Evolutionary conservation across 2,797 vertebrate species (phyloP).

Genomic region (Rhadinocentrus ornatus): DNA sequence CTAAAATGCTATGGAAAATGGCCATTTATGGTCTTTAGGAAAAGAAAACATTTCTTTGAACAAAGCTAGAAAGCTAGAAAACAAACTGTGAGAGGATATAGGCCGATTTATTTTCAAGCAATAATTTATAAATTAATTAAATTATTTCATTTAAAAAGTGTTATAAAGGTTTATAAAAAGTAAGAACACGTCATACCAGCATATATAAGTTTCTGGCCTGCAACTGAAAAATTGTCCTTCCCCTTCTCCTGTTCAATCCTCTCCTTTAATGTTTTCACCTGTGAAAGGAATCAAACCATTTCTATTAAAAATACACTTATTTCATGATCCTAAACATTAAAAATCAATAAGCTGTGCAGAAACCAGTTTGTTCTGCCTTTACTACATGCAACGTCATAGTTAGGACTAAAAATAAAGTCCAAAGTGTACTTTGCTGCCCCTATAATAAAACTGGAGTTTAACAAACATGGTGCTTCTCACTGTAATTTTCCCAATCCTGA

Average conservation of each 20-base stretch:
- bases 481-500: neutral
- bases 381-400: neutral
- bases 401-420: conserved; percentile 25
- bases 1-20: neutral
- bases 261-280: conserved; percentile 95
- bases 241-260: conserved; percentile 95
- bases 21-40: neutral
- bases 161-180: neutral
- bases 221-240: conserved; percentile 91
- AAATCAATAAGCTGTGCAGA: neutral
- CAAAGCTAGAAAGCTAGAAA: too few relatives aligned
- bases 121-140: neutral
- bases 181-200: conserved; percentile 84
- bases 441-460: conserved; percentile 4
- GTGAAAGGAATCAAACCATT: conserved; percentile 3
- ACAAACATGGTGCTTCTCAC: neutral
- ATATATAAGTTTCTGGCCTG: conserved; percentile 95
- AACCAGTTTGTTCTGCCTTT: neutral
- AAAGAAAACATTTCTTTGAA: too few relatives aligned
- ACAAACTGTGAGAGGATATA: too few relatives aligned
- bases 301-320: neutral
- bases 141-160: neutral
- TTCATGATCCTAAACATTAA: neutral
- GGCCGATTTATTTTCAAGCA: neutral
- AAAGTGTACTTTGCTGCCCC: conserved; percentile 28